These are phyloP conservation scores for Bombylius major DNA, from an alignment of 2,888 invertebrate genomes.

Conservation along the genomic window DNA sequence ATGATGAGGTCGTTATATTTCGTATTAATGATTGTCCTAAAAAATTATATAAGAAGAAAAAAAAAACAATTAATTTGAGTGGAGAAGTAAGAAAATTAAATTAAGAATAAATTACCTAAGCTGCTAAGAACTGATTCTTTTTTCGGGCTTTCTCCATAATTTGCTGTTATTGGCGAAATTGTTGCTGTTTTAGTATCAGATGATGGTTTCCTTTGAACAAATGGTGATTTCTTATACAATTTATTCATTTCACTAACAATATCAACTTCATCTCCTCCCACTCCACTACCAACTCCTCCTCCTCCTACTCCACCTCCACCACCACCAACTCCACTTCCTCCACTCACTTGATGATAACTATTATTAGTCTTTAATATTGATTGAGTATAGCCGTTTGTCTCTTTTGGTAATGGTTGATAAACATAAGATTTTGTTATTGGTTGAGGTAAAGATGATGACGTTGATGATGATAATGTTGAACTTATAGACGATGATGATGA, in stretches of 20 bases:
- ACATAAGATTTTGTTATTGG: slow-evolving; percentile 9
- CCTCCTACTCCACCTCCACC: slow-evolving; percentile 6
- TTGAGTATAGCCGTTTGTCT: slow-evolving; percentile 12
- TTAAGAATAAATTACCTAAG: slow-evolving; percentile 23
- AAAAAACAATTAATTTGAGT: background rate
- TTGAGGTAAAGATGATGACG: slow-evolving; percentile 11
- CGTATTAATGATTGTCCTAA: slow-evolving; percentile 30
- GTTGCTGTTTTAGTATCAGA: slow-evolving; percentile 10
- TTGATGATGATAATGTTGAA: slow-evolving; percentile 4
- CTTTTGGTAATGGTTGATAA: slow-evolving; percentile 10
- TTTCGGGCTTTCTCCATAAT: slow-evolving; percentile 27
- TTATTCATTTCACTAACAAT: slow-evolving; percentile 14
- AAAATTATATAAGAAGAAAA: slow-evolving; percentile 1
- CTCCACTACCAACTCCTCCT: slow-evolving; percentile 11
- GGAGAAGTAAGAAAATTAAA: background rate
- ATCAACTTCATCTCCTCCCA: slow-evolving; percentile 7
- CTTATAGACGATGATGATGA: slow-evolving; percentile 1
- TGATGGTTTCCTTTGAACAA: slow-evolving; percentile 27
- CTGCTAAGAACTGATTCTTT: slow-evolving; percentile 34
- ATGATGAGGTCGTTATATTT: slow-evolving; percentile 34
- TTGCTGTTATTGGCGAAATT: background rate
- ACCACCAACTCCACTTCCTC: background rate
- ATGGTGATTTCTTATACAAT: slow-evolving; percentile 34
- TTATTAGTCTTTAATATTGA: slow-evolving; percentile 6
- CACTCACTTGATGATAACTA: slow-evolving; percentile 7